Base-by-base conservation (phyloP, 2,113 vertebrate species). In the Petaurus breviceps region DNA sequence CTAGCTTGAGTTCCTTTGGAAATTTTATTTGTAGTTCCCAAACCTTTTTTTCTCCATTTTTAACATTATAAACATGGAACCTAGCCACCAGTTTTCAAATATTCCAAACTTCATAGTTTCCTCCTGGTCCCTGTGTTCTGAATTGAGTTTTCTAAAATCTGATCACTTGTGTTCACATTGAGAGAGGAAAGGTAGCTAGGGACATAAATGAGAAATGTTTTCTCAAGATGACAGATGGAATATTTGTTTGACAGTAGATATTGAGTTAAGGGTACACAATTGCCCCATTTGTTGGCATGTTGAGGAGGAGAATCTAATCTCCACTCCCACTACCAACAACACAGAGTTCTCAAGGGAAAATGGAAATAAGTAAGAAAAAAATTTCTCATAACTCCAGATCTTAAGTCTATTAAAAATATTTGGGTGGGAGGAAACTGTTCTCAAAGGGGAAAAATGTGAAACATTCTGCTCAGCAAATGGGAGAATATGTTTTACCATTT, bases 361-460 rank as follows among this genome's bases (percentile, higher is more conserved):
- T 43, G 5, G n/a, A 84, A 84, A 84, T 16, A 43, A 84, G 19
- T 8, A 84, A 77, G 19, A 84, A 84, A 68, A 61, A 68, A 37
- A 26, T 9, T 84, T 84, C n/a, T 84, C 68, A 84, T 84, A 84
- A 84, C 68, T 84, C n/a, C 68, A 84, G 43, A 43, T 84, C 68
- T 84, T 84, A 43, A 84, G 68, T 84, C 68, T 84, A 43, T 84
- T 43, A 84, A 84, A 68, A 84, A 84, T 84, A 84, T 84, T 84
- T 84, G 68, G 68, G 68, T 84, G 68, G 68, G 68, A 84, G 68
- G 68, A 84, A 84, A 84, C n/a, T 84, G 37, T 23, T 43, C 68
- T 84, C 68, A 84, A 84, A 84, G 68, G 68, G 68, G 68, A 84
- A 84, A 84, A 84, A 84, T 84, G 68, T 84, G n/a, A 84, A 84